Conservation (phyloP, 2,797 vertebrate species). For the Centroberyx gerrardi region DNA sequence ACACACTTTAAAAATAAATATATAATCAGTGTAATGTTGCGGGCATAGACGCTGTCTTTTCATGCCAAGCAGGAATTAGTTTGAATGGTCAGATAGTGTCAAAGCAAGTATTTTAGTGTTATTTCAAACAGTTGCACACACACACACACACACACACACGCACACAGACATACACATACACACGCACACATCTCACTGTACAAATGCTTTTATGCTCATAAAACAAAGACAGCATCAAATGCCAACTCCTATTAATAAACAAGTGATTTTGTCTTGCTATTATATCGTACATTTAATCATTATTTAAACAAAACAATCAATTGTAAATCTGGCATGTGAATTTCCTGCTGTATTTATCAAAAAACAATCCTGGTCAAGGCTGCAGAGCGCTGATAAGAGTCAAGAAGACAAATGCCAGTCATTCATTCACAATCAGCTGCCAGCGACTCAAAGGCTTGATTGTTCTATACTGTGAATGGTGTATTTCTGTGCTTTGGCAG, state of each 20-base stretch:
- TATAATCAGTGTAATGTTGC: slow-evolving; percentile 61
- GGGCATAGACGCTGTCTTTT: slow-evolving; percentile 18
- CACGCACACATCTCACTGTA: not conserved
- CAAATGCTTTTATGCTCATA: slow-evolving; percentile 46
- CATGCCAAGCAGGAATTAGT: slow-evolving; percentile 65
- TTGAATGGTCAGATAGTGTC: slow-evolving; percentile 70
- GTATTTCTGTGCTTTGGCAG: slow-evolving; percentile 31
- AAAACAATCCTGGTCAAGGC: slow-evolving; percentile 68
- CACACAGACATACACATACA: not conserved
- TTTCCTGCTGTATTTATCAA: slow-evolving; percentile 72
- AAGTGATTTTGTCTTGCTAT: slow-evolving; percentile 43
- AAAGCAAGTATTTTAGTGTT: slow-evolving; percentile 58
- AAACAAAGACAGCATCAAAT: slow-evolving; percentile 56
- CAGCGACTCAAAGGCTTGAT: slow-evolving; percentile 48
- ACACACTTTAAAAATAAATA: slow-evolving; percentile 14
- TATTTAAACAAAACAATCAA: slow-evolving; percentile 56
- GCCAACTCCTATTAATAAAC: slow-evolving; percentile 61
- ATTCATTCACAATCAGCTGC: slow-evolving; percentile 51
- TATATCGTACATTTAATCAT: slow-evolving; percentile 35
- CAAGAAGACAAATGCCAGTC: slow-evolving; percentile 30
- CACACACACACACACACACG: not conserved
- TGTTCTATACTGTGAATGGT: slow-evolving; percentile 55
- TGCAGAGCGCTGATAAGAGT: slow-evolving; percentile 73
- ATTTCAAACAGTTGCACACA: slow-evolving; percentile 46
- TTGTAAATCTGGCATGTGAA: slow-evolving; percentile 47